Base-by-base conservation (phyloP, 1,140 invertebrate species). In the Zophobas morio region DNA sequence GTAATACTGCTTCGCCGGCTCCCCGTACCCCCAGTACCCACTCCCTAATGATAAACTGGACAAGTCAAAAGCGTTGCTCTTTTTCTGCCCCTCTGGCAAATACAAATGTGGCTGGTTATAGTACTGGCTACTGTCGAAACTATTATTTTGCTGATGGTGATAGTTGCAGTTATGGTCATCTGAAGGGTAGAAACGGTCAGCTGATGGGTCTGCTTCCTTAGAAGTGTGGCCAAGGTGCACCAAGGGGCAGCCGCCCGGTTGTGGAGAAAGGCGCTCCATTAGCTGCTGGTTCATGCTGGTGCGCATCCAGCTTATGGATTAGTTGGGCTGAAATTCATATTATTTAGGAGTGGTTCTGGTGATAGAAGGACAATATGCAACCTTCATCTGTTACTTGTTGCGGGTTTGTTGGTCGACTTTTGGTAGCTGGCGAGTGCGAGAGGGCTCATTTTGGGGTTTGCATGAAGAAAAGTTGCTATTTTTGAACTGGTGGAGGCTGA, bases 191-290 rank as follows among this genome's bases (percentile, higher is more conserved):
- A 75, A 51, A 63, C n/a, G 42, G 49, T 83, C 82, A 8, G 78
- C 73, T 32, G 82, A 78, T 47, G 70, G 75, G 71, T 76, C 75
- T 53, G 82, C 81, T 73, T 81, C 76, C 47, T 80, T 80, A 85
- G 85, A 57, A 87, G 89, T 75, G 87, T 89, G 85, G 5, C 90
- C 90, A 74, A 91, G 83, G 47, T 89, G 90, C 32, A 90, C 90
- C 76, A 91, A 82, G 60, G 90, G 90, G 81, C 90, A 91, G 75
- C 89, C 89, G 79, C 87, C 84, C 4, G 87, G 87, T 53, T 85
- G 82, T 40, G 82, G 82, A 35, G 86, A 87, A 72, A 88, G 81
- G 54, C 85, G 83, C 46, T 84, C 87, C 80, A 83, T 54, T 2
- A 85, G 77, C 36, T 76, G 75, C 70, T 84, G 84, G 80, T 84